Base-by-base conservation (phyloP, 2,888 invertebrate genomes). In the Acanthosoma haemorrhoidale region DNA sequence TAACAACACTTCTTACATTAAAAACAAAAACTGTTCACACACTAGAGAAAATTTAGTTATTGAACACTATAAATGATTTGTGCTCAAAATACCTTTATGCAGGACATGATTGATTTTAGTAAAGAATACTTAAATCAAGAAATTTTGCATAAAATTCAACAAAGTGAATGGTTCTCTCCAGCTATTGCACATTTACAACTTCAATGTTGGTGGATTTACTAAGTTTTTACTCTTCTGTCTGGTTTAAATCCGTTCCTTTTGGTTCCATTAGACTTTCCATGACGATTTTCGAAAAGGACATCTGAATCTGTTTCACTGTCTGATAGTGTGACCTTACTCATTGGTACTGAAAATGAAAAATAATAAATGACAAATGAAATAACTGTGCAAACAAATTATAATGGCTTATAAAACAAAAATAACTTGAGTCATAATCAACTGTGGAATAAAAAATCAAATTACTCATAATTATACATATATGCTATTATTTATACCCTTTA, bases 301-400 rank as follows among this genome's bases (percentile, higher is more conserved):
- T 93, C 92, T 0, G 92, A 92, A 76, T 93, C 92, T 0, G 91
- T 91, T 75, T 92, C 92, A 1, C 88, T 71, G 77, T 92, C 92
- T 0, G 90, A 86, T 69, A 87, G 77, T 67, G 86, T 87, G 69
- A 87, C 82, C 79, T 87, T 86, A 75, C 85, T 83, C 73, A 81
- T 81, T 31, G 83, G 81, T 79, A 87, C 88, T 88, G 80, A 36
- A 82, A 81, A 73, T 72, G 25, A 63, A 61, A 16, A 36, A 60
- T 4, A 60, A 61, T 18, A 34, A 58, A 25, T 25, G 21, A n/a
- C 25, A 8, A 58, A 8, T 58, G 25, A 58, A n/a, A 25, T 11
- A 36, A 36, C 11, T n/a, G n/a, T n/a, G n/a, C n/a, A n/a, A n/a
- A n/a, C n/a, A n/a, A n/a, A n/a, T n/a, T n/a, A n/a, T n/a, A n/a